phyloP scores from a whole-genome alignment of 2,888 invertebrate genomes.

The Chalcosyrphus nemorum region DNA sequence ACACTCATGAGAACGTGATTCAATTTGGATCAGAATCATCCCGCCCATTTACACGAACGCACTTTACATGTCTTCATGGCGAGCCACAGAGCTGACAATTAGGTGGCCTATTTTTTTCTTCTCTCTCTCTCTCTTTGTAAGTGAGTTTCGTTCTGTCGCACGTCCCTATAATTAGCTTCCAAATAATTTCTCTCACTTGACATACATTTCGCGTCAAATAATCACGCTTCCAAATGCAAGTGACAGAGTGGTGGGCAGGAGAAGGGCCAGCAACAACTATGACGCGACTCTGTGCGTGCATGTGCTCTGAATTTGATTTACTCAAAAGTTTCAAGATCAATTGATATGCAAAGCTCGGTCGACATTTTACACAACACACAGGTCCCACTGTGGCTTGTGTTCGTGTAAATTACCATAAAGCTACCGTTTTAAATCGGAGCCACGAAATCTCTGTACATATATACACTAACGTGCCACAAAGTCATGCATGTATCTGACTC shows the following conservation, averaged over 20 bases:
- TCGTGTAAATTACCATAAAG: constrained; percentile 63
- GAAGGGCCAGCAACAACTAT: constrained; percentile 19
- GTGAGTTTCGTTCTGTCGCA: background rate
- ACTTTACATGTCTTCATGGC: constrained; percentile 26
- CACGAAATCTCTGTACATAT: constrained; percentile 50
- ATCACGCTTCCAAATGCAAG: constrained; percentile 1
- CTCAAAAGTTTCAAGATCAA: constrained; percentile 65
- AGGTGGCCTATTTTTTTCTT: constrained; percentile 60
- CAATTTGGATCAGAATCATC: constrained; percentile 47
- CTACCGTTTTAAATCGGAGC: constrained; percentile 65
- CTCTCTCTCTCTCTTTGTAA: too few species aligned
- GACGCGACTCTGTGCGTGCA: background rate
- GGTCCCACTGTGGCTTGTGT: constrained; percentile 18
- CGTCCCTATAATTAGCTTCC: constrained; percentile 60
- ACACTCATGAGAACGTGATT: constrained; percentile 54
- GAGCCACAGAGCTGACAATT: constrained; percentile 40
- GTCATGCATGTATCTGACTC: constrained; percentile 40
- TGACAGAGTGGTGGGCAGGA: background rate
- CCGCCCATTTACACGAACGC: constrained; percentile 12
- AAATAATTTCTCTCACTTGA: constrained; percentile 55
- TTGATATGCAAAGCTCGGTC: constrained; percentile 68
- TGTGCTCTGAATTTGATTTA: constrained; percentile 67
- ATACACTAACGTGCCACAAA: constrained; percentile 2
- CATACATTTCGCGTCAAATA: constrained; percentile 47
- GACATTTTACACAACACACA: constrained; percentile 48